Evolutionary conservation across 2,113 vertebrate genomes (phyloP).

Genomic region (Chloroceryle aenea): DNA sequence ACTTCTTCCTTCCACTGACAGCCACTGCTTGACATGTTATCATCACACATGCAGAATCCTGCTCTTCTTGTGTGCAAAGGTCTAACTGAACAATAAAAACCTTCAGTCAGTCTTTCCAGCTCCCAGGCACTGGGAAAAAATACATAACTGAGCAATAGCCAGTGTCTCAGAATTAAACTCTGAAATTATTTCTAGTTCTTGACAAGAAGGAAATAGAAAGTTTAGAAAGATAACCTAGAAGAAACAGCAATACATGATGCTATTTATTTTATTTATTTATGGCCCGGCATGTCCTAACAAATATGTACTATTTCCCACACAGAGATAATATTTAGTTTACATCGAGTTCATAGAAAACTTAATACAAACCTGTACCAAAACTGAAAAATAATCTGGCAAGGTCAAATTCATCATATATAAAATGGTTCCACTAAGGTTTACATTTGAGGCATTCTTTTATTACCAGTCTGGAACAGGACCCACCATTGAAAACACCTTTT

Average conservation of each 20-base stretch:
- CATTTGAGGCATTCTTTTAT: neutral
- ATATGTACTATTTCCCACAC: neutral
- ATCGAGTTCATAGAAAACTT: neutral
- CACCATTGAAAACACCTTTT: neutral
- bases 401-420: neutral
- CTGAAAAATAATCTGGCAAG: neutral
- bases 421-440: neutral
- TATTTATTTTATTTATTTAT: neutral
- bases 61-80: slow-evolving; percentile 2
- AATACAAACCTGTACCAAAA: neutral
- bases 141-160: neutral
- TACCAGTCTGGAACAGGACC: neutral
- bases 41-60: slow-evolving; percentile 54
- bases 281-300: neutral
- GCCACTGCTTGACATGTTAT: slow-evolving; percentile 54
- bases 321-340: neutral
- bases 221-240: neutral
- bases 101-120: slow-evolving; percentile 5
- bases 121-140: neutral
- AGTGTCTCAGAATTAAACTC: neutral
- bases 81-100: slow-evolving; percentile 42
- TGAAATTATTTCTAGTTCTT: neutral
- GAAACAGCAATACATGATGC: neutral
- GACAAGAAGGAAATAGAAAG: neutral
- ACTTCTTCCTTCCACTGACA: slow-evolving; percentile 42